Evolutionary conservation across 2,113 vertebrate genomes (phyloP), one percentile per base, ranked within the genome.

Genomic region (Lycocorax pyrrhopterus): DNA sequence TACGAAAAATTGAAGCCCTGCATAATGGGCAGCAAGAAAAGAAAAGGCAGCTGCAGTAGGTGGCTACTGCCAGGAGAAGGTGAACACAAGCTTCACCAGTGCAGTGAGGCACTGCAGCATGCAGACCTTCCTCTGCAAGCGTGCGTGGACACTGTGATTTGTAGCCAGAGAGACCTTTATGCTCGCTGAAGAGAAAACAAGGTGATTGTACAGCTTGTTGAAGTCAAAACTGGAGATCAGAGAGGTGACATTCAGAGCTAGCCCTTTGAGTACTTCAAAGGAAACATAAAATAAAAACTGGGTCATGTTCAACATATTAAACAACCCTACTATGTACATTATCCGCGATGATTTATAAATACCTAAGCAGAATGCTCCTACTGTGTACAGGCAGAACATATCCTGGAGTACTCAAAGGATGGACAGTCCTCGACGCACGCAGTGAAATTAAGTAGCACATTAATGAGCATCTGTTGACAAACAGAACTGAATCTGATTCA

Each of bases 251-350:
- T 95, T 96, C 90, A 60, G 95, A 96, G 96, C 94, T 96, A 97
- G 98, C 98, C 97, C 98, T 98, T 97, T 94, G 96, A 97, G 97
- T 84, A 89, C 97, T 90, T 87, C 93, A 95, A 90, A 97, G 95
- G 96, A 94, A 93, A 87, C 73, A 74, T 30, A 74, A 21, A 66
- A 39, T 39, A 33, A 84, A 35, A 75, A 62, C 21, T 19, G 9
- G 59, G 84, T 96, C 63, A 87, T 73, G 84, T 76, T 95, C 72
- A 49, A 96, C 92, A 46, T 77, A 64, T 95, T 94, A 83, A 89
- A 91, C 35, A 81, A 87, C 62, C 81, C 80, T 68, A 90, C 94
- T 97, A 96, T 96, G 94, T 91, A 95, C 91, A 91, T 63, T n/a
- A 78, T 90, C 89, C 13, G 26, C 47, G 51, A 58, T 81, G 83